Percentiles rank a stretch among this genome's conserved stretches.
These are phyloP conservation scores for Drosophila setosimentum DNA, from an alignment of 2,888 invertebrate genomes.

Conservation along the genomic window DNA sequence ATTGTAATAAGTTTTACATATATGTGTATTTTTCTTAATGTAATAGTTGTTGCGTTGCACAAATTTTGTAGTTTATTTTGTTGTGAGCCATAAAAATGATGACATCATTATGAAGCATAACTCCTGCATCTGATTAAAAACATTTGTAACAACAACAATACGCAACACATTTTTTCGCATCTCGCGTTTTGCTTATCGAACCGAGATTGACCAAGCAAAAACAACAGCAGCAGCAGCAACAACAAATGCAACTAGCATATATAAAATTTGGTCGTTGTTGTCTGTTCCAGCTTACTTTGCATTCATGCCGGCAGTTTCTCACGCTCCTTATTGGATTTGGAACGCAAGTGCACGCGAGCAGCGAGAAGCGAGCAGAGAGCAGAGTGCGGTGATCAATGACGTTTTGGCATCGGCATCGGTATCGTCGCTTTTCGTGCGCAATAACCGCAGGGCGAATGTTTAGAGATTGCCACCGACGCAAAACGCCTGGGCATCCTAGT, in stretches of 20 bases:
- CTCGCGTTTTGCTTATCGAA: conserved; percentile 73
- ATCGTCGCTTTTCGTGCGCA: conserved; percentile 64
- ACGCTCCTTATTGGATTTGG: conserved; percentile 82
- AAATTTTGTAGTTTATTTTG: conserved; percentile 73
- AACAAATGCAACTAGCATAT: conserved; percentile 58
- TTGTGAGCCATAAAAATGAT: conserved; percentile 74
- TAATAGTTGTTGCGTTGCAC: conserved; percentile 63
- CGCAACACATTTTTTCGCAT: conserved; percentile 66
- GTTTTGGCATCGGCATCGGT: conserved; percentile 37
- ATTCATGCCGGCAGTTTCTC: conserved; percentile 79
- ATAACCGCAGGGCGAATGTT: conserved; percentile 68
- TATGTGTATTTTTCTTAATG: conserved; percentile 31
- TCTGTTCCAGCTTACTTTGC: conserved; percentile 69
- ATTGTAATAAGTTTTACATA: conserved; percentile 66
- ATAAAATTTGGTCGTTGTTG: conserved; percentile 68
- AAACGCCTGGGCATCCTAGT: conserved; percentile 56
- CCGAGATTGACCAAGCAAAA: conserved; percentile 51
- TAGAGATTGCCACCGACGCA: conserved; percentile 74
- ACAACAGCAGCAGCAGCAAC: conserved; percentile 21
- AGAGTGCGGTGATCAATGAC: conserved; percentile 44
- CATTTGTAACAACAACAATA: conserved; percentile 28
- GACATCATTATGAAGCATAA: conserved; percentile 78
- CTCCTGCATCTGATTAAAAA: conserved; percentile 68
- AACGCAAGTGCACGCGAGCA: conserved; percentile 79
- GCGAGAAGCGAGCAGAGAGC: conserved; percentile 18